phyloP scores from a whole-genome alignment of 2,888 invertebrate species.

The Azorinus chamasolen region DNA sequence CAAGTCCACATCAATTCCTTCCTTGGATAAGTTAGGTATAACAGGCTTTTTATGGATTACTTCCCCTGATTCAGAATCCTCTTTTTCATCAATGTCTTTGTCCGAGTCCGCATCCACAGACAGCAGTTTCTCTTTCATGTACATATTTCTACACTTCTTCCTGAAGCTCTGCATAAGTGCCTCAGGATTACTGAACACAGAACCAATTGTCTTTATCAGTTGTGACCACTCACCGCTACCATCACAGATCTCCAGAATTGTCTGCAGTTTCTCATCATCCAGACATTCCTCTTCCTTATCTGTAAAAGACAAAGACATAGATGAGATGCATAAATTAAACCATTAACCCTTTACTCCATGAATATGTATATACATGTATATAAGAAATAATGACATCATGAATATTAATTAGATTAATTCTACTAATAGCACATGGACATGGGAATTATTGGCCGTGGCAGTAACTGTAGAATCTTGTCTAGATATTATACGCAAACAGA shows the following conservation, averaged over 20 bases:
- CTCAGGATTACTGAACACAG: slow-evolving; percentile 91
- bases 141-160: slow-evolving; percentile 70
- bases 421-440: too few relatives aligned
- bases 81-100: slow-evolving; percentile 92
- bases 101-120: slow-evolving; percentile 93
- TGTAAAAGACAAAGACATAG: too few relatives aligned
- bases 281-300: slow-evolving; percentile 83
- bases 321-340: too few relatives aligned
- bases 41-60: background rate
- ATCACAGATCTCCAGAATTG: slow-evolving; percentile 92
- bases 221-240: slow-evolving; percentile 90
- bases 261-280: slow-evolving; percentile 92
- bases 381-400: too few relatives aligned
- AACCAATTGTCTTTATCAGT: slow-evolving; percentile 92
- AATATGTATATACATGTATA: too few relatives aligned
- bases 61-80: slow-evolving; percentile 62
- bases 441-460: too few relatives aligned
- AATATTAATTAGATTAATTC: too few relatives aligned
- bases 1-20: slow-evolving; percentile 82
- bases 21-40: background rate
- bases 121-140: slow-evolving; percentile 76
- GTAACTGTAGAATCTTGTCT: too few relatives aligned
- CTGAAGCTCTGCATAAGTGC: slow-evolving; percentile 92
- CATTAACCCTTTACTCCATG: too few relatives aligned
- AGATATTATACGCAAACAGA: too few relatives aligned